phyloP scores from a whole-genome alignment of 2,888 invertebrate species.

The Pyrgus malvae region DNA sequence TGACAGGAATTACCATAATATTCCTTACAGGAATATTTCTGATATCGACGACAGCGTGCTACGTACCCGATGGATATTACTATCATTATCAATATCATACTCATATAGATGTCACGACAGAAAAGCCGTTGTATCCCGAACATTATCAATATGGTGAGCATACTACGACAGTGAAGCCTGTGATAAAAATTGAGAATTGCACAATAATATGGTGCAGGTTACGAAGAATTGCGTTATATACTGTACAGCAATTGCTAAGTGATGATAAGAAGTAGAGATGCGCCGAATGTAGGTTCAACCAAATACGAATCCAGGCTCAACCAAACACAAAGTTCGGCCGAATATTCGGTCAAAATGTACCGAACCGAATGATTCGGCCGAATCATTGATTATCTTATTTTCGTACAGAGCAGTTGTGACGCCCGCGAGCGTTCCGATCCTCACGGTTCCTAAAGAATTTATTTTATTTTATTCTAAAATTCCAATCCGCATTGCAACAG shows the following conservation, averaged over 20 bases:
- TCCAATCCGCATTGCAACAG: too few species aligned
- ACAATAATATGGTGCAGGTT: conserved; percentile 53
- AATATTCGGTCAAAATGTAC: not conserved
- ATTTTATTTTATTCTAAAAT: too few species aligned
- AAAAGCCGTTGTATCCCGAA: not conserved
- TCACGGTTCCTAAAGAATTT: too few species aligned
- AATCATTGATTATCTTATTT: too few species aligned
- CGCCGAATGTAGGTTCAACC: not conserved
- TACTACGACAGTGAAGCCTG: conserved; percentile 28
- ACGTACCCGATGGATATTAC: conserved; percentile 1
- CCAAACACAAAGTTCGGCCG: too few species aligned
- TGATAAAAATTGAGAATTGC: conserved; percentile 27
- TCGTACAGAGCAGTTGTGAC: too few species aligned
- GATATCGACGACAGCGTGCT: conserved; percentile 3
- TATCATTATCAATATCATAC: not conserved
- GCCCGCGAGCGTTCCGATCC: too few species aligned
- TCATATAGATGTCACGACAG: not conserved
- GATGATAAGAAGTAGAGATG: conserved; percentile 42
- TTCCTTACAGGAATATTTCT: conserved; percentile 1
- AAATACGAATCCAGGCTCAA: too few species aligned
- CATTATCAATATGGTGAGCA: conserved; percentile 9
- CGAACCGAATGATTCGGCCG: too few species aligned
- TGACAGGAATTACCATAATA: not conserved
- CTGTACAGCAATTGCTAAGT: conserved; percentile 54
- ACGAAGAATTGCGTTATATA: conserved; percentile 52